Evolutionary conservation across 2,113 vertebrate species (phyloP), one percentile per base, ranked within the genome.

Genomic region (Oxyruncus cristatus): DNA sequence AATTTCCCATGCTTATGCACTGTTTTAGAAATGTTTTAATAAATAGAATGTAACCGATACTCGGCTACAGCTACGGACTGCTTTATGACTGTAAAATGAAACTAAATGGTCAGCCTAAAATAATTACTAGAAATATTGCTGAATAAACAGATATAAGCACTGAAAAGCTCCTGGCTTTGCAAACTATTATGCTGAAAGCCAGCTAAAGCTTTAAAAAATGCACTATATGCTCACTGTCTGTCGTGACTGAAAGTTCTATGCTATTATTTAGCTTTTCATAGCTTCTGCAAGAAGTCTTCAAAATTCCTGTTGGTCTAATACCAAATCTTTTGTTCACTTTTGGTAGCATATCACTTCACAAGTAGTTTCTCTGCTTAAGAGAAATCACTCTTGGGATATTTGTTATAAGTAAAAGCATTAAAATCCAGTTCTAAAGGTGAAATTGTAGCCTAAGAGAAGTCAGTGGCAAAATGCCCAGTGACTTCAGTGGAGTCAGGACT

Each of bases 91-190:
- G 74, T 83, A 84, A 97, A 96, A 85, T 74, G 71, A 96, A 95
- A 95, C 50, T 76, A 77, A 90, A 93, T 65, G 89, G 62, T 94
- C 92, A 95, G 81, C 30, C 74, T 93, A 71, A 93, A 95, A 96
- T 84, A 96, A 97, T 92, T 94, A 87, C 72, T 80, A 61, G 63
- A 94, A 96, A 97, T 94, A 96, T 86, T 91, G 93, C 88, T 89
- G 94, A 95, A 93, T 92, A 94, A 92, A 94, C 89, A 93, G 78
- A 86, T 92, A 35, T 66, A 92, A 93, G 74, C 58, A 76, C 63
- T 87, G 83, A 94, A 95, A 89, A 95, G 65, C 91, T 94, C 92
- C 70, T 72, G 75, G 79, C 47, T 96, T 95, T 95, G 62, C 74
- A 87, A 95, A 93, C 76, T 84, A 47, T 90, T 94, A 77, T 55